A percentile compares a stretch with the other conserved stretches of the same genome.
Conservation (phyloP, 2,113 vertebrate species). For the Rhizomys pruinosus region DNA sequence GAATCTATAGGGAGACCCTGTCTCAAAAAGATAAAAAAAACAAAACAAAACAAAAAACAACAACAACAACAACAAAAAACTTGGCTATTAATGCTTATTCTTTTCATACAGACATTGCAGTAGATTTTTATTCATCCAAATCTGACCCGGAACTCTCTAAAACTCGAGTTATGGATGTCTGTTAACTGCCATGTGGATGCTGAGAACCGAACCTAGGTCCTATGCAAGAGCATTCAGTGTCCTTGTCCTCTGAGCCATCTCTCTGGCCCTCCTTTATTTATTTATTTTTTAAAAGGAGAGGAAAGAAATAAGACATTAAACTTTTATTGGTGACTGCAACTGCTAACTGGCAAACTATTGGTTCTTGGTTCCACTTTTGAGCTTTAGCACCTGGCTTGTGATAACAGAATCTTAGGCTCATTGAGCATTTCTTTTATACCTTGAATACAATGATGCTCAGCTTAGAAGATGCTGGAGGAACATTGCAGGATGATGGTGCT, state of each 20-base stretch:
- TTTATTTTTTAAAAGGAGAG: too few relatives aligned
- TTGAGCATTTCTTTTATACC: not conserved
- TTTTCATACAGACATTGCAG: not conserved
- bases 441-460: not conserved
- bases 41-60: too few relatives aligned
- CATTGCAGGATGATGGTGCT: not conserved
- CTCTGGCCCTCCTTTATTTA: too few relatives aligned
- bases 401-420: not conserved
- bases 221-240: not conserved
- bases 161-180: not conserved
- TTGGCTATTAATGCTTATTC: not conserved
- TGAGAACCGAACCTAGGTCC: not conserved
- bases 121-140: constrained; percentile 28
- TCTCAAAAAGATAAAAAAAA: not conserved
- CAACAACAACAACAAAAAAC: too few relatives aligned
- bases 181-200: not conserved
- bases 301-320: too few relatives aligned
- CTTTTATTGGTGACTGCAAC: not conserved
- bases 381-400: not conserved
- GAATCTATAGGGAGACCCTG: not conserved
- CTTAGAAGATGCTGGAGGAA: not conserved
- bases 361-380: not conserved
- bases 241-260: not conserved
- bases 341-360: not conserved
- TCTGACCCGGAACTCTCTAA: too few relatives aligned